A percentile compares a stretch with the other conserved stretches of the same genome.
Evolutionary conservation across 2,113 vertebrate species (phyloP).

Genomic region (Sprattus sprattus): DNA sequence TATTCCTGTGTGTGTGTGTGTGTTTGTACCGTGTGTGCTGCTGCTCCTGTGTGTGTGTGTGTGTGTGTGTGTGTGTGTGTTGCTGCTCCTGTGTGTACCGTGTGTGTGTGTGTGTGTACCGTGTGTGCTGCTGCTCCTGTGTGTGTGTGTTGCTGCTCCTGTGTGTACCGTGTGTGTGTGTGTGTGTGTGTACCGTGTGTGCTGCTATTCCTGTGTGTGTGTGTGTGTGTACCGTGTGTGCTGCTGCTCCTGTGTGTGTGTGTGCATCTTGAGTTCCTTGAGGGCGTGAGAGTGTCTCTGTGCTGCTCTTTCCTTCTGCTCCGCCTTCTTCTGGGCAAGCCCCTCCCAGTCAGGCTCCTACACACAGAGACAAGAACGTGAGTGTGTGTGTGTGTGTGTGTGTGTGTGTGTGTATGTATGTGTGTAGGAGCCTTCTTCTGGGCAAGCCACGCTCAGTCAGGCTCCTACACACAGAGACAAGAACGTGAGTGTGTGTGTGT

Average conservation of each 20-base stretch:
- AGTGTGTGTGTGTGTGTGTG: no score
- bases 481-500: conserved; percentile 75
- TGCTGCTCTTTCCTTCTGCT: conserved; percentile 80
- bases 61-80: no score
- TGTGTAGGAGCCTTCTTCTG: no score
- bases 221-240: conserved; percentile 71
- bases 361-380: not conserved
- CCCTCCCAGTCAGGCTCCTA: conserved; percentile 77
- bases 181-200: conserved; percentile 66
- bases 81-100: no score
- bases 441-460: no score
- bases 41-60: no score
- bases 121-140: conserved; percentile 67
- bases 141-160: conserved; percentile 74
- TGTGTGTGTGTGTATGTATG: not conserved
- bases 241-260: conserved; percentile 68
- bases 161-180: conserved; percentile 28
- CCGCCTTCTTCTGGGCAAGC: conserved; percentile 68
- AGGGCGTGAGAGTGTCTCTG: conserved; percentile 81
- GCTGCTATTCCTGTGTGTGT: conserved; percentile 58
- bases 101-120: conserved; percentile 66
- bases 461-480: conserved; percentile 28
- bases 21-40: no score
- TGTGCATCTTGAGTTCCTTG: conserved; percentile 77
- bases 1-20: no score